Base-by-base conservation (phyloP, 2,888 invertebrate species). In the Rhogogaster chlorosoma region DNA sequence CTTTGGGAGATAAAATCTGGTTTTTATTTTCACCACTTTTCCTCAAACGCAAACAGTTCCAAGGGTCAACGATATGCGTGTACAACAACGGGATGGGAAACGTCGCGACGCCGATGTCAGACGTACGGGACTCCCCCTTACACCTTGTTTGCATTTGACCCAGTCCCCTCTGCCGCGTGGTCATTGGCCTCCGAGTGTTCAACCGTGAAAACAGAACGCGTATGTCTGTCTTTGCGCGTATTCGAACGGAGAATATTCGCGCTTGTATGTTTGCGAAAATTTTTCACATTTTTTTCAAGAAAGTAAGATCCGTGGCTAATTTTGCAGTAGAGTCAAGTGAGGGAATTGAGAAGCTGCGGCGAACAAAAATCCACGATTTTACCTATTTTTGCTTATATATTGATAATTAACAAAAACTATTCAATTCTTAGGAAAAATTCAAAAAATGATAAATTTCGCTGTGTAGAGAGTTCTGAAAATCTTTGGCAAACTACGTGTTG, bases 141-240 rank as follows among this genome's bases (percentile, higher is more conserved):
- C 80, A 78, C 80, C 32, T 75, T 64, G 29, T 83, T 70, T 67
- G 29, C 67, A 45, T 83, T 83, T 70, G 83, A 83, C 83, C 83
- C 67, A 83, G 83, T 83, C 64, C 83, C 45, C 67, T 42, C 26
- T 10, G 49, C 26, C 29, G 42, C 45, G 18, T 67, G 83, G 83
- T 83, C 83, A 83, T 67, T 83, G 83, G 22, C 83, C 83, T 70
- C 83, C n/a, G 83, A 67, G 67, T 83, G 29, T 70, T 70, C 67
- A 83, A 83, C 83, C 83, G 70, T 83, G 49, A 83, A 83, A 83
- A 45, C 45, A 26, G 83, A 15, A 83, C 57, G 38, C 77, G 15
- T 77, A 29, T 49, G 15, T 53, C 12, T 29, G 49, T 42, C 42
- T 73, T 38, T n/a, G n/a, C 5, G 38, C n/a, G 38, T 18, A 73